Evolutionary conservation across 2,113 vertebrate species (phyloP), one percentile per base, ranked within the genome.

Genomic region (Ranitomeya imitator): DNA sequence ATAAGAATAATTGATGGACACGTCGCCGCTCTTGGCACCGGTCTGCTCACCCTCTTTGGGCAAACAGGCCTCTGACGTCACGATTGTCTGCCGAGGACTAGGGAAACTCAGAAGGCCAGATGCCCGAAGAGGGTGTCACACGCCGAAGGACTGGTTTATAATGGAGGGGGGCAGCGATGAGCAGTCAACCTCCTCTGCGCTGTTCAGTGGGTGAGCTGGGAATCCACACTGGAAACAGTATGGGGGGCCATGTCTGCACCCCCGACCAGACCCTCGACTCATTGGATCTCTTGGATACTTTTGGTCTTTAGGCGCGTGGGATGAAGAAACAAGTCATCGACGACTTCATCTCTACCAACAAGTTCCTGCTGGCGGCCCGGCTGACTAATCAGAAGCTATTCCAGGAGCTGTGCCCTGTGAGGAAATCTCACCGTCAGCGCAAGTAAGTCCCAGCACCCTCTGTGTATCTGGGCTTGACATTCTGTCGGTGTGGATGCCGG

Each of bases 291-390:
- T 31, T 81, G 60, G 88, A 80, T 89, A 11, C 74, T 85, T 89
- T 61, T 1, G 69, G 21, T 10, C 26, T 80, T 7, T 93, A 99
- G 98, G 95, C 96, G 60, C 97, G 97, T 91, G 95, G 95, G 13
- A 96, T 99, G 96, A 99, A 97, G 92, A 99, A 97, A 88, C 97
- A 97, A 88, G 96, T 97, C 59, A 96, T 99, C 0, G 97, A 99
- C 0, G 97, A 99, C 92, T 98, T 99, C 92, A 94, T 99, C 89
- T 93, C 96, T 76, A 97, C 97, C 90, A 99, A 99, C 91, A 98
- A 97, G 90, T 99, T 98, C 88, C 96, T 99, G 0, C 90, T 98
- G 13, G 97, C 94, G 0, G 92, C 98, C 26, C 95, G 98, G 8
- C 95, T 99, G 85, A 97, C 97, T 91, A 98, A 92, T 91, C 98